phyloP scores from a whole-genome alignment of 2,888 invertebrate genomes.

The Nomada fucata region DNA sequence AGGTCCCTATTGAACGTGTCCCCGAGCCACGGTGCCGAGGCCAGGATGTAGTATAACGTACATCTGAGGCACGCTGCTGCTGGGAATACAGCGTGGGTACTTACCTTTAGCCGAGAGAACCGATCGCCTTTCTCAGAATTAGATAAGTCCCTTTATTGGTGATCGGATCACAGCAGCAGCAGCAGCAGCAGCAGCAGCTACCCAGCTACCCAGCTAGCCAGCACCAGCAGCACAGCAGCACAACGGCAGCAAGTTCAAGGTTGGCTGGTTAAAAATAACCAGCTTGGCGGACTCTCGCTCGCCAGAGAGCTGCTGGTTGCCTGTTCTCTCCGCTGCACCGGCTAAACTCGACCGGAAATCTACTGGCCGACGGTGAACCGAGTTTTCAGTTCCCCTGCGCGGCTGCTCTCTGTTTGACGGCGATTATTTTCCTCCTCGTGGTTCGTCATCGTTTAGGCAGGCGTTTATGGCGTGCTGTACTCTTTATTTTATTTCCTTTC shows the following conservation, averaged over 20 bases:
- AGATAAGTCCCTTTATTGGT: conserved; percentile 80
- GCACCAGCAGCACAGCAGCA: conserved; percentile 56
- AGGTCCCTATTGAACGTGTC: conserved; percentile 43
- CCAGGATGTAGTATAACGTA: conserved; percentile 42
- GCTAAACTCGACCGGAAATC: conserved; percentile 63
- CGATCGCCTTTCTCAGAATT: conserved; percentile 79
- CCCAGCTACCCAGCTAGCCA: conserved; percentile 23
- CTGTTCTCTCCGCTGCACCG: conserved; percentile 33
- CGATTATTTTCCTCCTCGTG: not conserved
- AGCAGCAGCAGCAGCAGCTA: conserved; percentile 39
- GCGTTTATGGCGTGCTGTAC: not conserved
- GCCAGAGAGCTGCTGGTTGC: conserved; percentile 45
- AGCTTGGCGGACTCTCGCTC: conserved; percentile 62
- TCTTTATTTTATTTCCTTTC: not conserved
- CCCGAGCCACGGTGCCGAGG: conserved; percentile 24
- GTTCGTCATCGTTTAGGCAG: not conserved
- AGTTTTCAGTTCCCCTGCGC: conserved; percentile 7
- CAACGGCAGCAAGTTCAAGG: conserved; percentile 77
- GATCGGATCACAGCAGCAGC: conserved; percentile 77
- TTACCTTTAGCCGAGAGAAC: conserved; percentile 68
- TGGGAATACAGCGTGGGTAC: conserved; percentile 66
- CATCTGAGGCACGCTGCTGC: conserved; percentile 46
- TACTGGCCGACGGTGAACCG: conserved; percentile 42
- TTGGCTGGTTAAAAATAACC: conserved; percentile 78
- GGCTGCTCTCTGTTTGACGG: not conserved